Conservation (phyloP, 1,140 invertebrate genomes). For the Lasioglossum baleicum region DNA sequence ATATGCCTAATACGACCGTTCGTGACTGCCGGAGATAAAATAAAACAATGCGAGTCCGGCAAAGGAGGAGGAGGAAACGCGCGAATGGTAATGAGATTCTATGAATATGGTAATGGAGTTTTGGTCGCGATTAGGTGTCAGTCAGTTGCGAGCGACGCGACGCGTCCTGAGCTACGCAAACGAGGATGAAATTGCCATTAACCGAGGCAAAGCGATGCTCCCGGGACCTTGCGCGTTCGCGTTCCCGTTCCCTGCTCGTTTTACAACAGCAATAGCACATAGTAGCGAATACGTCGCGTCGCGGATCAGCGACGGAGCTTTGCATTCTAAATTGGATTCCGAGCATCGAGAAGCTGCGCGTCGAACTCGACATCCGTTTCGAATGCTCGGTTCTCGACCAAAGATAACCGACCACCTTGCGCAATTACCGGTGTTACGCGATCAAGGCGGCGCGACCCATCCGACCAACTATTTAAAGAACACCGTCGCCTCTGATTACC, state of each 20-base stretch:
- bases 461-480: slow-evolving; percentile 1
- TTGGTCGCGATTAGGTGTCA: slow-evolving; percentile 53
- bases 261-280: slow-evolving; percentile 11
- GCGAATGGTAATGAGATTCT: slow-evolving; percentile 49
- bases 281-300: not conserved
- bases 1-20: not conserved
- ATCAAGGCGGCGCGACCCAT: not conserved
- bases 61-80: not conserved
- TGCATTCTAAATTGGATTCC: slow-evolving; percentile 37
- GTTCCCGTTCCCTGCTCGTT: not conserved
- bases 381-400: not conserved
- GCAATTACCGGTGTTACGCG: not conserved
- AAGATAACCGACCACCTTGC: not conserved
- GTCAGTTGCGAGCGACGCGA: slow-evolving; percentile 29
- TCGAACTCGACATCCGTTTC: not conserved
- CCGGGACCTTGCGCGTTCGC: not conserved
- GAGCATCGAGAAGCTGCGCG: not conserved
- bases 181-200: slow-evolving; percentile 47
- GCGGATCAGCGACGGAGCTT: slow-evolving; percentile 21
- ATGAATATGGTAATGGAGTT: slow-evolving; percentile 63
- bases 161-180: slow-evolving; percentile 42
- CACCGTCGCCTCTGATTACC: slow-evolving; percentile 5
- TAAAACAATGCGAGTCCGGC: slow-evolving; percentile 1
- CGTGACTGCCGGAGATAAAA: not conserved
- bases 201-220: slow-evolving; percentile 2